Conservation (phyloP, 2,888 invertebrate genomes). For the Malacosoma neustria region DNA sequence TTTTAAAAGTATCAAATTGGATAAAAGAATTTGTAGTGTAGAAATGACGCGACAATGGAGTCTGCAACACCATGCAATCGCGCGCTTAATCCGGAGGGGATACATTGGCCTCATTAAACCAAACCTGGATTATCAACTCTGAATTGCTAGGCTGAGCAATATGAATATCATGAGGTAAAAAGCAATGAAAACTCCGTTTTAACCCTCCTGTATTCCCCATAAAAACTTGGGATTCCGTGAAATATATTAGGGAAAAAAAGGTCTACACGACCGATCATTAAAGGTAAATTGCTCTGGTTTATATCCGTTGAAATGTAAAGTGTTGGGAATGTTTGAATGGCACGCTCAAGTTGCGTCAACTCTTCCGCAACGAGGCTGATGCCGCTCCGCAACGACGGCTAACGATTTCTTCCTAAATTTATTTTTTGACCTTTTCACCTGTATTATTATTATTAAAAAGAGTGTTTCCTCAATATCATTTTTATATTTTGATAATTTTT, state of each 20-base stretch:
- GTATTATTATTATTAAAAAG: not conserved
- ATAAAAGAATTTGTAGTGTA: too few species aligned
- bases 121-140: constrained; percentile 62
- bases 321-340: constrained; percentile 42
- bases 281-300: constrained; percentile 62
- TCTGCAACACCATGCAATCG: constrained; percentile 32
- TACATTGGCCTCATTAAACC: constrained; percentile 54
- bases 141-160: constrained; percentile 55
- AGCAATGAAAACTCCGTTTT: constrained; percentile 61
- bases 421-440: not conserved
- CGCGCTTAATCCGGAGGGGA: constrained; percentile 47
- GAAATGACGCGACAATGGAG: constrained; percentile 37
- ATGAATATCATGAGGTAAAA: constrained; percentile 63
- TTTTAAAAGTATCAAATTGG: too few species aligned
- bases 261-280: constrained; percentile 58
- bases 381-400: constrained; percentile 3
- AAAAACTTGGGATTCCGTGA: constrained; percentile 59
- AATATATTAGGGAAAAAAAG: constrained; percentile 60
- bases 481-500: too few species aligned
- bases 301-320: constrained; percentile 54
- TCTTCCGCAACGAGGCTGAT: constrained; percentile 13
- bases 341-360: constrained; percentile 28
- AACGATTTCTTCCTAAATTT: not conserved
- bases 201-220: constrained; percentile 57
- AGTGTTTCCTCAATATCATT: not conserved